A percentile compares a stretch with the other conserved stretches of the same genome.
These are phyloP conservation scores for Drosophila willistoni DNA, from an alignment of 1,140 invertebrate genomes.

Conservation along the genomic window DNA sequence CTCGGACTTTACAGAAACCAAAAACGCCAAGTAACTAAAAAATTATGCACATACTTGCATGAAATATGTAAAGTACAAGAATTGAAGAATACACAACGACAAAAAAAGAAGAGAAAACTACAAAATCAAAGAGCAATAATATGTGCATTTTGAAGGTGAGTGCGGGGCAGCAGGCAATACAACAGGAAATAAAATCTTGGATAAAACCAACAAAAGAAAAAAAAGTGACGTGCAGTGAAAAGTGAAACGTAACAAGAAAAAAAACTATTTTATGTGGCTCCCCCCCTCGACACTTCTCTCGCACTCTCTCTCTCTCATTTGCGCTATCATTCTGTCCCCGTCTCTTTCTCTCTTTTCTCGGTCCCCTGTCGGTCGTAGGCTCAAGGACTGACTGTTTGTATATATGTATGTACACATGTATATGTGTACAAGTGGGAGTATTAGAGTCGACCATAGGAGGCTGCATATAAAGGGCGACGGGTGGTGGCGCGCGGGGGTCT, in stretches of 20 bases:
- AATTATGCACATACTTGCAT: constrained; percentile 11
- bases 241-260: constrained; percentile 73
- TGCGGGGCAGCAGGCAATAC: neutral
- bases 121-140: constrained; percentile 58
- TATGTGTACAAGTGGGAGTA: constrained; percentile 11
- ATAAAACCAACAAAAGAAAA: constrained; percentile 3
- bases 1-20: constrained; percentile 2
- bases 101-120: constrained; percentile 12
- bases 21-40: constrained; percentile 5
- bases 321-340: neutral
- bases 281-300: neutral
- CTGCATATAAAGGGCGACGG: neutral
- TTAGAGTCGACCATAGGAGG: neutral
- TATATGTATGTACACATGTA: constrained; percentile 16
- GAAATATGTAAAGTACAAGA: constrained; percentile 10
- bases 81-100: constrained; percentile 11
- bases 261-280: constrained; percentile 12
- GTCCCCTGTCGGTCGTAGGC: constrained; percentile 32
- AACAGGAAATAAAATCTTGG: constrained; percentile 7
- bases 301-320: neutral
- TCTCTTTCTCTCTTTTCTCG: constrained; percentile 8
- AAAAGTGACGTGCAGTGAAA: constrained; percentile 48
- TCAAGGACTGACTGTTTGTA: constrained; percentile 43
- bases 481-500: neutral
- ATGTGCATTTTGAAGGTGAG: constrained; percentile 81